Evolutionary conservation across 2,113 vertebrate species (phyloP).

Genomic region (Talpa occidentalis): DNA sequence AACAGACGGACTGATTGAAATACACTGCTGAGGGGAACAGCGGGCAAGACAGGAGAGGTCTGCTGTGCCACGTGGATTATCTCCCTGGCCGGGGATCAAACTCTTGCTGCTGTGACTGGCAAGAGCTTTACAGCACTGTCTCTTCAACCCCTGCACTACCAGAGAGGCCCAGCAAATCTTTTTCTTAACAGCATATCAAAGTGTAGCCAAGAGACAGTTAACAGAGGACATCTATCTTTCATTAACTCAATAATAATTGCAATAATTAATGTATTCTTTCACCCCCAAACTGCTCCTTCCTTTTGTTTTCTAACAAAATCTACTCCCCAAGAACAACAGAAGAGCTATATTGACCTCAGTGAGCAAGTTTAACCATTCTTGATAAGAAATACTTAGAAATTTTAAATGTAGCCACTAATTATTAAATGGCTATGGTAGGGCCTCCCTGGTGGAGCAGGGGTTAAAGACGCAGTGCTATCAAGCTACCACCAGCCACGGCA

Average conservation of each 20-base stretch:
- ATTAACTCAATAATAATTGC: not conserved
- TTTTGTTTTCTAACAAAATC: slow-evolving; percentile 10
- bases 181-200: slow-evolving; percentile 44
- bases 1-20: too few relatives aligned
- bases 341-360: not conserved
- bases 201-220: not conserved
- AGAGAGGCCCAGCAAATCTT: too few relatives aligned
- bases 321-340: not conserved
- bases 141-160: too few relatives aligned
- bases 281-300: not conserved
- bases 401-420: not conserved
- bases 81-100: too few relatives aligned
- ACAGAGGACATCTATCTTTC: slow-evolving; percentile 26
- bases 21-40: too few relatives aligned
- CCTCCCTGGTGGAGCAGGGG: too few relatives aligned
- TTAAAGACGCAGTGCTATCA: too few relatives aligned
- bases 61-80: too few relatives aligned
- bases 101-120: too few relatives aligned
- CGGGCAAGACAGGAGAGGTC: too few relatives aligned
- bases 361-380: slow-evolving; percentile 13
- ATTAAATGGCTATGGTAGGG: not conserved
- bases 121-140: too few relatives aligned
- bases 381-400: slow-evolving; percentile 25
- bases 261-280: not conserved
- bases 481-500: too few relatives aligned